A percentile compares a stretch with the other conserved stretches of the same genome.
These are phyloP conservation scores for Cephus nigrinus DNA, from an alignment of 2,888 invertebrate genomes.

Conservation along the genomic window DNA sequence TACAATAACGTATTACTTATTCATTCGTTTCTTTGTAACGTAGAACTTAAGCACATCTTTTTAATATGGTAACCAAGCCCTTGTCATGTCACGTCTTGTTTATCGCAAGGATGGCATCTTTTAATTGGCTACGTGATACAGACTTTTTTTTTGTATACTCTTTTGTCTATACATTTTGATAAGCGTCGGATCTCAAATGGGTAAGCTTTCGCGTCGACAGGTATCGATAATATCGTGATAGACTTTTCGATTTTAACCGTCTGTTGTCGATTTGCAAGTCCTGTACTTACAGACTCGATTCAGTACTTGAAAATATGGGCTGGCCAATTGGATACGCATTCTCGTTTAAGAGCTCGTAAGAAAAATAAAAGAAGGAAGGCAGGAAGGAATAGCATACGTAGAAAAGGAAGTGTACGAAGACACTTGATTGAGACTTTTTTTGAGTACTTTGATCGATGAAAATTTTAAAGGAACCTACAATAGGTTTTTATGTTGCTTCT, in stretches of 20 bases:
- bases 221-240: not conserved
- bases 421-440: not conserved
- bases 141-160: not conserved
- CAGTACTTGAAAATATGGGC: not conserved
- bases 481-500: not conserved
- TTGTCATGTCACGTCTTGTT: constrained; percentile 39
- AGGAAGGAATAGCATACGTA: not conserved
- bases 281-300: not conserved
- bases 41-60: constrained; percentile 38
- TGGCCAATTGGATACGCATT: not conserved
- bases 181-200: not conserved
- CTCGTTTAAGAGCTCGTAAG: not conserved
- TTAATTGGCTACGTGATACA: not conserved
- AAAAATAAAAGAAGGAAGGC: not conserved
- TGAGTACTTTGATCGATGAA: not conserved
- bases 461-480: not conserved
- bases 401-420: not conserved
- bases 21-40: constrained; percentile 48
- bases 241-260: not conserved
- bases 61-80: constrained; percentile 29
- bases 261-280: not conserved
- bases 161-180: not conserved
- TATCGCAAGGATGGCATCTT: constrained; percentile 34
- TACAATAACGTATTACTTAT: constrained; percentile 43
- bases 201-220: not conserved